Percentiles rank a stretch among this genome's conserved stretches.
Conservation (phyloP, 2,797 vertebrate species). For the Ciconia nigra region DNA sequence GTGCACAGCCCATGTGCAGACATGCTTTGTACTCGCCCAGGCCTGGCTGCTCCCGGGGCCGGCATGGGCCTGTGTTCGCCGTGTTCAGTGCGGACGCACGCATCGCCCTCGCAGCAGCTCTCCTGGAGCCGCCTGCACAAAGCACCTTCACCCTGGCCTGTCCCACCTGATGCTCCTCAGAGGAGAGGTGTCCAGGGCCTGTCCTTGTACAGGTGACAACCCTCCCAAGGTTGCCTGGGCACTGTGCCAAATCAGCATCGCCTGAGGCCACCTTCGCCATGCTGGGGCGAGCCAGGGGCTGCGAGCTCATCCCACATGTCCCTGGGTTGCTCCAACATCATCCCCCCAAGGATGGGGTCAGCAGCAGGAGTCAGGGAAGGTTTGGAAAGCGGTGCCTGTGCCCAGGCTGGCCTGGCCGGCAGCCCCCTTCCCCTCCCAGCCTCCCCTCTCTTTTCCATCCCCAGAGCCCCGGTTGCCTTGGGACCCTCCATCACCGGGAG, state of each 20-base stretch:
- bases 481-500: not conserved
- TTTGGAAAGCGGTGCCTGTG: not conserved
- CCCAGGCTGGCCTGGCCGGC: not conserved
- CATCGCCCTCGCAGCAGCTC: fast-evolving
- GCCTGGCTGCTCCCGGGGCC: not conserved
- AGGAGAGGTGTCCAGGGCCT: not conserved
- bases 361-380: not conserved
- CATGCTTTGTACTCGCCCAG: not conserved
- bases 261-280: fast-evolving
- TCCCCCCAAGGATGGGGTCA: fast-evolving
- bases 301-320: not conserved
- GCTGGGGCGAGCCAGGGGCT: not conserved
- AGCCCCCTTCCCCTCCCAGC: not conserved
- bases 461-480: fast-evolving
- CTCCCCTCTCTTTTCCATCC: not conserved
- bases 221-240: not conserved
- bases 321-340: not conserved
- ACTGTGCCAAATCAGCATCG: not conserved
- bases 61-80: fast-evolving
- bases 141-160: not conserved
- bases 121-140: not conserved
- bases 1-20: not conserved
- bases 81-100: fast-evolving
- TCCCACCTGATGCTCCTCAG: not conserved
- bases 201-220: not conserved